phyloP scores from a whole-genome alignment of 2,797 vertebrate genomes.

The Champsocephalus gunnari region DNA sequence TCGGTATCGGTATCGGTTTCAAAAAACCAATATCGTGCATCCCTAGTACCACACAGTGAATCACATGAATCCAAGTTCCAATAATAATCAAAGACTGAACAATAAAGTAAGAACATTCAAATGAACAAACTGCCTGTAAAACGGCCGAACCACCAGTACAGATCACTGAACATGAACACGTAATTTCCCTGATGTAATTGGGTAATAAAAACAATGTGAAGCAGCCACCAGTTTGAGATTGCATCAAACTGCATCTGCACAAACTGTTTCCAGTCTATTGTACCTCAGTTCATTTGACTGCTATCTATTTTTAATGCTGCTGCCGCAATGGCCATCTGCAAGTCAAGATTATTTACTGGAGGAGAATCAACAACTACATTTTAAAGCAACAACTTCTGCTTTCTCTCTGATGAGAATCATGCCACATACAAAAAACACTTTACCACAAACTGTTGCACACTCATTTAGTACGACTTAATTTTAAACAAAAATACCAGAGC shows the following conservation, averaged over 20 bases:
- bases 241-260: slow-evolving; percentile 44
- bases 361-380: neutral
- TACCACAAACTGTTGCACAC: no score
- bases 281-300: slow-evolving; percentile 43
- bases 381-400: neutral
- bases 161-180: slow-evolving; percentile 47
- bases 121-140: slow-evolving; percentile 29
- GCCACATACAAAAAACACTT: neutral
- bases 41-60: neutral
- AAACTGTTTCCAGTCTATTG: slow-evolving; percentile 47
- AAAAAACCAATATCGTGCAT: no score
- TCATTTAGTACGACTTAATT: neutral
- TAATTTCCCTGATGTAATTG: slow-evolving; percentile 54
- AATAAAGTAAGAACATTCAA: slow-evolving; percentile 21
- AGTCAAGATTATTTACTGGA: slow-evolving; percentile 5
- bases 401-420: neutral
- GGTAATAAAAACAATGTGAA: slow-evolving; percentile 53
- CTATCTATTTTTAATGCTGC: slow-evolving; percentile 41
- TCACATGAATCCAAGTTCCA: neutral
- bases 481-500: neutral
- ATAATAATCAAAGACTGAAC: neutral
- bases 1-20: no score
- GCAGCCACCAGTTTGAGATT: slow-evolving; percentile 29
- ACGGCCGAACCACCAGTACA: slow-evolving; percentile 1
- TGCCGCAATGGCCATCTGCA: slow-evolving; percentile 23